Evolutionary conservation across 2,113 vertebrate species (phyloP).

Genomic region (Ellobius talpinus): DNA sequence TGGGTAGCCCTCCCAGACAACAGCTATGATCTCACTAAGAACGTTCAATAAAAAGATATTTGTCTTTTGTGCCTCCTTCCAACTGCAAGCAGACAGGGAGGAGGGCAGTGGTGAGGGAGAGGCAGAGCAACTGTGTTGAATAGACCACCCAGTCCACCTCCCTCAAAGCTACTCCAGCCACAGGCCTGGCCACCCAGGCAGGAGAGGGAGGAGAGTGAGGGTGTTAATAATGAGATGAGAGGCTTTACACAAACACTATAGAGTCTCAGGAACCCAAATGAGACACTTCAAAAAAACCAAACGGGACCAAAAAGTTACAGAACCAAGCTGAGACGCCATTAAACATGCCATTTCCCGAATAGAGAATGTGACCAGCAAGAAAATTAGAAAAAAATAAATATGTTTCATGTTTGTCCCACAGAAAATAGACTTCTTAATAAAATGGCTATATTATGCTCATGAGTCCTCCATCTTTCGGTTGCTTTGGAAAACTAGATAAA

Average conservation of each 20-base stretch:
- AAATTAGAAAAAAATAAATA: slow-evolving; percentile 57
- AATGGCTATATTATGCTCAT: background rate
- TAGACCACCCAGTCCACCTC: slow-evolving; percentile 52
- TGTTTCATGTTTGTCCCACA: background rate
- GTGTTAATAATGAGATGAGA: slow-evolving; percentile 45
- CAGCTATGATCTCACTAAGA: slow-evolving; percentile 47
- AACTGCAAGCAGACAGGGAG: slow-evolving; percentile 48
- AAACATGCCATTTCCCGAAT: slow-evolving; percentile 55
- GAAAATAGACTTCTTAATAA: slow-evolving; percentile 46
- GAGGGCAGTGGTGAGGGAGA: background rate
- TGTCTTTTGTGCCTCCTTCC: slow-evolving; percentile 50
- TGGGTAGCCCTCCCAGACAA: background rate
- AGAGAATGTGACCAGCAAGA: slow-evolving; percentile 55
- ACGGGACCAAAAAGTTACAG: slow-evolving; percentile 16
- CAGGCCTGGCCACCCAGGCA: slow-evolving; percentile 65
- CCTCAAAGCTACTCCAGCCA: slow-evolving; percentile 1
- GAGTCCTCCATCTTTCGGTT: background rate
- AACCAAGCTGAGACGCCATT: slow-evolving; percentile 54
- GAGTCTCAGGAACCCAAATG: slow-evolving; percentile 64
- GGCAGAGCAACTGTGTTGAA: background rate
- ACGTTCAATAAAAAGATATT: slow-evolving; percentile 52
- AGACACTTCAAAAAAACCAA: slow-evolving; percentile 69
- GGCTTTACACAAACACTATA: slow-evolving; percentile 60
- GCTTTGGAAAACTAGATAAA: slow-evolving; percentile 40
- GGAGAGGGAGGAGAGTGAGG: slow-evolving; percentile 40